Percentiles rank a stretch among this genome's conserved stretches.
Evolutionary conservation across 2,113 vertebrate species (phyloP).

Genomic region (Smithornis capensis): DNA sequence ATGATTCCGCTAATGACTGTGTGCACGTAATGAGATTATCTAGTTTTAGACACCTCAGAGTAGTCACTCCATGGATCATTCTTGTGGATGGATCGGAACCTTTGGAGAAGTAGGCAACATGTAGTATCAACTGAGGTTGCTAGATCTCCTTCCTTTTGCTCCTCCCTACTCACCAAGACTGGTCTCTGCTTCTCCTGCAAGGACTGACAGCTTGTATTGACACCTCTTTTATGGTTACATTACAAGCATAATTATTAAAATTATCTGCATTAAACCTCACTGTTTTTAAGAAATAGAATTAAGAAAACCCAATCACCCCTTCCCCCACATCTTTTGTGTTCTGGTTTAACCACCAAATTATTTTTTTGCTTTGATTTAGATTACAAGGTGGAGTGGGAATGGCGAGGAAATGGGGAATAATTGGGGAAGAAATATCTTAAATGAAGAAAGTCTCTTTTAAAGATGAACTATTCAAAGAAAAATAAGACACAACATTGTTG

Average conservation of each 20-base stretch:
- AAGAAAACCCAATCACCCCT: not conserved
- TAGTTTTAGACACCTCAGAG: not conserved
- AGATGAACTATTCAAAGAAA: not conserved
- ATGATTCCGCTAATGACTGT: not conserved
- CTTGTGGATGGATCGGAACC: not conserved
- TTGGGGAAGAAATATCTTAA: not conserved
- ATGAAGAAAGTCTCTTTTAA: not conserved
- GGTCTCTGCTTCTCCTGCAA: not conserved
- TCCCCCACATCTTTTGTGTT: not conserved
- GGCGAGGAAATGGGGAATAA: not conserved
- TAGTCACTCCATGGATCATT: not conserved
- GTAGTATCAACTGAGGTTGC: not conserved
- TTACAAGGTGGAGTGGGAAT: not conserved
- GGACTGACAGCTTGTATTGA: not conserved
- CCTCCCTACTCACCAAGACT: not conserved
- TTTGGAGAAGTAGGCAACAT: not conserved
- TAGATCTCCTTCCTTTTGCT: not conserved
- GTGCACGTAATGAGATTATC: not conserved
- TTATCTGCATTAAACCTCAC: rapidly evolving
- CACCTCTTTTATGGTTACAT: not conserved
- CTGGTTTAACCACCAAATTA: not conserved
- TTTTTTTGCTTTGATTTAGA: not conserved
- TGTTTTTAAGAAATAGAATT: not conserved
- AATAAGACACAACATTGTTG: not conserved
- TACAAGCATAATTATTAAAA: not conserved